A percentile compares a stretch with the other conserved stretches of the same genome.
Conservation (phyloP, 2,113 vertebrate species). For the Sarotherodon lohbergeri region DNA sequence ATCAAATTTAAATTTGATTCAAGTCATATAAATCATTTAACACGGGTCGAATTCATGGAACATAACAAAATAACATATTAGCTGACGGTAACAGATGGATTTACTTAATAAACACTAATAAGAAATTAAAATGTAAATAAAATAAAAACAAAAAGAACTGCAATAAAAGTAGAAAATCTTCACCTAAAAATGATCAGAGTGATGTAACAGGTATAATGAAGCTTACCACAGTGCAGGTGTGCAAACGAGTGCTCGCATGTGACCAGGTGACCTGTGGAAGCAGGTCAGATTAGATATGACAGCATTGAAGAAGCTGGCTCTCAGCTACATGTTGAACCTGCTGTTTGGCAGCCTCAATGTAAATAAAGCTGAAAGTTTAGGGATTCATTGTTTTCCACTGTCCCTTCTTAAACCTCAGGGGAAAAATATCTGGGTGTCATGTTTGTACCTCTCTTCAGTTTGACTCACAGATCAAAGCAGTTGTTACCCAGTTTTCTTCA, state of each 20-base stretch:
- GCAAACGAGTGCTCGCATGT: background rate
- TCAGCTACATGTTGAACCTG: background rate
- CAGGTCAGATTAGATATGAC: background rate
- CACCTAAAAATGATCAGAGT: background rate
- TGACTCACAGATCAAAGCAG: background rate
- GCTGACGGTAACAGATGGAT: background rate
- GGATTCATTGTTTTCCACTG: background rate
- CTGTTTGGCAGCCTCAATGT: background rate
- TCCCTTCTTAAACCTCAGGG: background rate
- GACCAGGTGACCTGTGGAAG: background rate
- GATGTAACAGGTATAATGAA: background rate
- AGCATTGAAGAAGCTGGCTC: background rate
- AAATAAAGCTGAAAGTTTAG: background rate
- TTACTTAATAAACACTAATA: background rate
- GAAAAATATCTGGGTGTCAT: background rate
- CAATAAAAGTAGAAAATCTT: background rate
- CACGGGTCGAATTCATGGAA: rapidly evolving
- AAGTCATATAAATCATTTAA: background rate
- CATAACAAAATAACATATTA: background rate
- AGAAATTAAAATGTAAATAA: background rate
- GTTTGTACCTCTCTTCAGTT: background rate
- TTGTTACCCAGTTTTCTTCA: background rate
- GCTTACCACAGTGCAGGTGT: background rate
- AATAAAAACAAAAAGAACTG: background rate
- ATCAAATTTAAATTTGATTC: background rate